Evolutionary conservation across 2,797 vertebrate genomes (phyloP).

Genomic region (Mionectes olivaceus): DNA sequence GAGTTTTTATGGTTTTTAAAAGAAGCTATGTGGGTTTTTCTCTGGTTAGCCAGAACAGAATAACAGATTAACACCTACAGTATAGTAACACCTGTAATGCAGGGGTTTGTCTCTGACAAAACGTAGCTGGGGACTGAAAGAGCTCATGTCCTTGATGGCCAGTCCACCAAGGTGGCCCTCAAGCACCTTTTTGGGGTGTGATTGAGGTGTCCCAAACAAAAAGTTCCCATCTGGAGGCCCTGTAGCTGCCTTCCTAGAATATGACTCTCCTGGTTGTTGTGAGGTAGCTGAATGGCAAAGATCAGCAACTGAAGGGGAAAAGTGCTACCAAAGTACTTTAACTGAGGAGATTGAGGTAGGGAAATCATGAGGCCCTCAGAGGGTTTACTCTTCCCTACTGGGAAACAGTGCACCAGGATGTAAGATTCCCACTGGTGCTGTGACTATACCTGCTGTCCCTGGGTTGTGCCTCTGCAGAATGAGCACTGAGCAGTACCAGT

Average conservation of each 20-base stretch:
- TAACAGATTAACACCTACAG: not conserved
- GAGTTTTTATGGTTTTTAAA: not conserved
- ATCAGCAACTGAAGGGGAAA: not conserved
- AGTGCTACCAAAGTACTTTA: not conserved
- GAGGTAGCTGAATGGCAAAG: not conserved
- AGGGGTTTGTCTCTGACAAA: not conserved
- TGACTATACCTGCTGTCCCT: not conserved
- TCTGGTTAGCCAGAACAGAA: not conserved
- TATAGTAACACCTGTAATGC: not conserved
- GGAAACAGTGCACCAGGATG: not conserved
- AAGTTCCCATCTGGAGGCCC: not conserved
- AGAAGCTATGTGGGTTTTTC: not conserved
- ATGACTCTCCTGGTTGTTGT: not conserved
- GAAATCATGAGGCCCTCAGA: not conserved
- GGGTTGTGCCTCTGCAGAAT: not conserved
- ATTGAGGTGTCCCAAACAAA: not conserved
- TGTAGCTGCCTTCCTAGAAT: not conserved
- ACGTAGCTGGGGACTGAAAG: not conserved
- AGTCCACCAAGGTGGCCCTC: not conserved
- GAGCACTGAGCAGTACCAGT: rapidly evolving
- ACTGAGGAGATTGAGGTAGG: no score
- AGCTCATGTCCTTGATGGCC: not conserved
- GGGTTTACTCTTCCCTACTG: not conserved
- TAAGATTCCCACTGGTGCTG: rapidly evolving
- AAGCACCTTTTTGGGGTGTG: not conserved